Evolutionary conservation across 2,797 vertebrate species (phyloP), one percentile per base, ranked within the genome.

Genomic region (Hozukius guyotensis): DNA sequence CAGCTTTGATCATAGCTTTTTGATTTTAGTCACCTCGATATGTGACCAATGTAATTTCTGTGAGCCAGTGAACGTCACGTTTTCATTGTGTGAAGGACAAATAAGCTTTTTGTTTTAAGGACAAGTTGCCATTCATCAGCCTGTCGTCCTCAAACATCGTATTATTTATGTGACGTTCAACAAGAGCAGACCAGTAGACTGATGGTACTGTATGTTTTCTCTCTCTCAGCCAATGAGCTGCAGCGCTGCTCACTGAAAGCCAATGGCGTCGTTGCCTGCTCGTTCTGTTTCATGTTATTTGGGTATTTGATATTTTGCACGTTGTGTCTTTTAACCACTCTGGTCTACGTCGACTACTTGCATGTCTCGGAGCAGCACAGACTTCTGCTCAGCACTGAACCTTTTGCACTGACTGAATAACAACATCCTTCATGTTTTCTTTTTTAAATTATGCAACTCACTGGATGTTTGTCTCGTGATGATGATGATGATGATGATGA

Each of bases 321-420:
- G 82, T 20, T 22, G 71, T 70, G 72, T 85, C 71, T 73, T 79
- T 78, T 2, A 78, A 64, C 68, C 67, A 64, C 73, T 62, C 53
- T 12, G 1, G 55, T 86, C 63, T 32, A 11, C 13, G 29, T 66
- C 12, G 22, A 67, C 69, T 49, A 25, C 46, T 65, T 88, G 87
- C 88, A 89, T 91, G 90, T 83, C 70, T 62, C 59, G 1, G 78
- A 79, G 83, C 86, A 81, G 85, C 5, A 8, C 25, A 0, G 81
- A 49, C 49, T 3, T 61, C 59, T 75, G 67, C 81, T 84, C 75
- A 46, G 75, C 82, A 85, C 86, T 74, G 76, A 91, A 56, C 67
- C 36, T 18, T 82, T 83, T 88, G 89, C 89, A 91, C 91, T 88
- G 78, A 92, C 49, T 75, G 52, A 69, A 63, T 8, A 36, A 53